These are phyloP conservation scores for Alfaro cultratus DNA, from an alignment of 2,797 vertebrate species.

Conservation along the genomic window DNA sequence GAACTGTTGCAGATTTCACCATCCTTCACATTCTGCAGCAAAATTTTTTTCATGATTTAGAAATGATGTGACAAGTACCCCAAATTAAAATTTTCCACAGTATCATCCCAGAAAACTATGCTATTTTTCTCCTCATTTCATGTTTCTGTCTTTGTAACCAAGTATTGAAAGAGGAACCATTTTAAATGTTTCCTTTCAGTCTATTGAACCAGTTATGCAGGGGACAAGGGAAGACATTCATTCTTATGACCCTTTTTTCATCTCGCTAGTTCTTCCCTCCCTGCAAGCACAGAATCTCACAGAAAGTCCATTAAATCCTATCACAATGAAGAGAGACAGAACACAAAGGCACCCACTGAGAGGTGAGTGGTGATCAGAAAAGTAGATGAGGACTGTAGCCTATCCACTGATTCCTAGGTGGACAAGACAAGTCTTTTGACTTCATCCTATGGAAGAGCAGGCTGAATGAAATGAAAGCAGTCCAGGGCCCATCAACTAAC, in stretches of 20 bases:
- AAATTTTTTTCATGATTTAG: neutral
- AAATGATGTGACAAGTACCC: neutral
- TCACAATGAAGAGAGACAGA: conserved; percentile 77
- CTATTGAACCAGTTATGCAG: conserved; percentile 53
- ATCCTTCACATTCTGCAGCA: neutral
- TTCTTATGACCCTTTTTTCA: conserved; percentile 58
- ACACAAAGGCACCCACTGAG: conserved; percentile 74
- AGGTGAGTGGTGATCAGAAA: conserved; percentile 72
- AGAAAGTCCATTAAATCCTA: conserved; percentile 75
- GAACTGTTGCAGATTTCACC: neutral
- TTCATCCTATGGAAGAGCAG: conserved; percentile 39
- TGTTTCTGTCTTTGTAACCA: conserved; percentile 43
- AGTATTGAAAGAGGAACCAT: conserved; percentile 41
- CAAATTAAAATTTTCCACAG: conserved; percentile 13
- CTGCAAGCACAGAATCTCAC: conserved; percentile 38
- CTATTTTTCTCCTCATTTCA: conserved; percentile 21
- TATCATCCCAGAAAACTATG: conserved; percentile 24
- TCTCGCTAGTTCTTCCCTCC: conserved; percentile 45
- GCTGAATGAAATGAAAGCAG: conserved; percentile 56
- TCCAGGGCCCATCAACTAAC: conserved; percentile 53
- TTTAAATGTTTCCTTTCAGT: conserved; percentile 32
- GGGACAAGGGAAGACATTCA: conserved; percentile 61
- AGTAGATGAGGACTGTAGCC: conserved; percentile 60
- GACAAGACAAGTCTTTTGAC: conserved; percentile 51
- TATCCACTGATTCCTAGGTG: conserved; percentile 49